Evolutionary conservation across 2,797 vertebrate genomes (phyloP), one percentile per base, ranked within the genome.

Genomic region (Muscicapa comitata): DNA sequence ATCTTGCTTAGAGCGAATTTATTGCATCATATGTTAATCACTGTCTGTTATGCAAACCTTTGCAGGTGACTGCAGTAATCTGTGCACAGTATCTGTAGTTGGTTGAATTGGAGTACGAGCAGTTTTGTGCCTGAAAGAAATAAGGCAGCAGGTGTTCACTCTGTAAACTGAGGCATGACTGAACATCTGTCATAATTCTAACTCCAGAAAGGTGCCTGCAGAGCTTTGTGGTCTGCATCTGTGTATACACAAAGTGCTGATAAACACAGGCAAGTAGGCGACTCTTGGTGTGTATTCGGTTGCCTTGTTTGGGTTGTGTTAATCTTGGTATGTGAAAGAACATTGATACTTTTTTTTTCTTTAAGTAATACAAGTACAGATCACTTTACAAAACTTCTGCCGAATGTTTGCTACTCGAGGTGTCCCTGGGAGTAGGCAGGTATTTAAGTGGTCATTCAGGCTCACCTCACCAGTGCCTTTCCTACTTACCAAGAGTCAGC

Each of bases 191-290:
- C 7, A 1, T 45, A 40, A 29, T 19, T 62, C 28, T 29, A 9
- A 42, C 9, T 7, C 14, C 29, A 58, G 45, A 23, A 57, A 40
- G 33, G 25, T 76, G 10, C 15, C 26, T 33, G 17, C 62, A 68
- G 58, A 65, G 37, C n/a, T 74, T n/a, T 38, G 42, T 42, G 38
- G 7, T 88, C 35, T 37, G 19, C 29, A 7, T 26, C 19, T 7
- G 0, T 2, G 9, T 15, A 28, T 10, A 6, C 2, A 4, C 2
- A 3, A 8, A 76, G 12, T 45, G 19, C 42, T 71, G 47, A 5
- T 57, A 20, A 54, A 2, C 12, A 1, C 6, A 7, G 43, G 37
- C 58, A 33, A 13, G 26, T 2, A 40, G 26, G 26, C 14, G 8
- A 3, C 2, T 4, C 11, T 20, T 33, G 13, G 13, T 18, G 11